These are phyloP conservation scores for Sarcophaga carnaria DNA, from an alignment of 2,888 invertebrate genomes.

Conservation along the genomic window DNA sequence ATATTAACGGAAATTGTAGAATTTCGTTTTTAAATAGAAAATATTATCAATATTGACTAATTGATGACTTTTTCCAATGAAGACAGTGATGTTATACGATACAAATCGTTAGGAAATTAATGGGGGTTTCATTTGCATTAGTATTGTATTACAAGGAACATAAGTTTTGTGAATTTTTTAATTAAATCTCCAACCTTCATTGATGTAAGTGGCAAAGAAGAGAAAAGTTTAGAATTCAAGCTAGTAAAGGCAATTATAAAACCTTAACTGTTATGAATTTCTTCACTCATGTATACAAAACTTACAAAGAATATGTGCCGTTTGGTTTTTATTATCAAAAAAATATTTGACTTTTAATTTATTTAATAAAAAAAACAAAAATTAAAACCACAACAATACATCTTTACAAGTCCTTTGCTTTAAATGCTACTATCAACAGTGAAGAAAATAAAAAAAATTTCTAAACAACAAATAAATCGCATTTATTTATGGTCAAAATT, in stretches of 20 bases:
- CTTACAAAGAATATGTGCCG: slow-evolving; percentile 9
- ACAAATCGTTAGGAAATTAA: slow-evolving; percentile 33
- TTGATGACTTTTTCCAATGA: background rate
- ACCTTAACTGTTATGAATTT: background rate
- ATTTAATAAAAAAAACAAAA: slow-evolving; percentile 17
- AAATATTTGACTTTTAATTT: slow-evolving; percentile 37
- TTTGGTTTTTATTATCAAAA: background rate
- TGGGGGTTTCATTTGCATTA: background rate
- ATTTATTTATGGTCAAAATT: too few species aligned
- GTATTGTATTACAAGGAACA: too few species aligned
- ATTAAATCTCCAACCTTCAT: too few species aligned
- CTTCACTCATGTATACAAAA: slow-evolving; percentile 40
- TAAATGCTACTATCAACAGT: too few species aligned
- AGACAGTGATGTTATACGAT: background rate
- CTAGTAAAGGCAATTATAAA: too few species aligned
- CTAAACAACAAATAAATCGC: too few species aligned
- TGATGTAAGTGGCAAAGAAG: too few species aligned
- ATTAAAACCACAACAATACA: slow-evolving; percentile 13
- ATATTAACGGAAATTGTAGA: slow-evolving; percentile 48
- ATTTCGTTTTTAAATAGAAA: slow-evolving; percentile 30
- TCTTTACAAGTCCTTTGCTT: too few species aligned
- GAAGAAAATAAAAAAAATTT: too few species aligned
- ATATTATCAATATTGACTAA: slow-evolving; percentile 15
- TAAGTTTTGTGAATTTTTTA: too few species aligned
- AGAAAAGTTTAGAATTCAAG: too few species aligned